Conservation (phyloP, 2,113 vertebrate genomes). For the Lichenostomus cassidix region DNA sequence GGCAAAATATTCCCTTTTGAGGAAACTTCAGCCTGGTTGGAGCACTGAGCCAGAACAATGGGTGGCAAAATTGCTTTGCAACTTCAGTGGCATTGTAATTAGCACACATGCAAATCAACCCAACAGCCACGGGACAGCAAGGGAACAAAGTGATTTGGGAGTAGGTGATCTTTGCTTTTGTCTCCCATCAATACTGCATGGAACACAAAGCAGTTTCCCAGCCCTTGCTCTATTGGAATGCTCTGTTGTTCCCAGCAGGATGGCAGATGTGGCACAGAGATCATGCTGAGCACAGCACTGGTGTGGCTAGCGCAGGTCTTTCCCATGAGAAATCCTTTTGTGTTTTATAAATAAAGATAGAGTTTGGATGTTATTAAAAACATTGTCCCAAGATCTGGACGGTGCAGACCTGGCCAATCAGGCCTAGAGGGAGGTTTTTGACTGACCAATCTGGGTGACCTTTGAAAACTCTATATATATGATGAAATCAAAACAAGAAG, state of each 20-base stretch:
- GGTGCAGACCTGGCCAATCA: too few relatives aligned
- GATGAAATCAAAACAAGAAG: too few relatives aligned
- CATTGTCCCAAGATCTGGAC: too few relatives aligned
- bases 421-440: too few relatives aligned
- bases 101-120: background rate
- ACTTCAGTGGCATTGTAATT: background rate
- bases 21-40: background rate
- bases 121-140: background rate
- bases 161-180: background rate
- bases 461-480: too few relatives aligned
- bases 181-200: background rate
- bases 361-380: too few relatives aligned
- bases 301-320: too few relatives aligned
- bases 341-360: too few relatives aligned
- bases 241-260: conserved; percentile 18
- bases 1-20: background rate
- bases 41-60: background rate
- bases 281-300: background rate
- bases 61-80: background rate
- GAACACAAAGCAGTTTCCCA: conserved; percentile 1
- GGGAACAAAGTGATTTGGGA: background rate
- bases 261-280: background rate
- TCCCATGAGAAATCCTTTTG: too few relatives aligned
- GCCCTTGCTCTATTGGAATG: background rate
- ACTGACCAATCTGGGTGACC: too few relatives aligned